phyloP scores from a whole-genome alignment of 2,797 vertebrate genomes.

The Caiman crocodilus region DNA sequence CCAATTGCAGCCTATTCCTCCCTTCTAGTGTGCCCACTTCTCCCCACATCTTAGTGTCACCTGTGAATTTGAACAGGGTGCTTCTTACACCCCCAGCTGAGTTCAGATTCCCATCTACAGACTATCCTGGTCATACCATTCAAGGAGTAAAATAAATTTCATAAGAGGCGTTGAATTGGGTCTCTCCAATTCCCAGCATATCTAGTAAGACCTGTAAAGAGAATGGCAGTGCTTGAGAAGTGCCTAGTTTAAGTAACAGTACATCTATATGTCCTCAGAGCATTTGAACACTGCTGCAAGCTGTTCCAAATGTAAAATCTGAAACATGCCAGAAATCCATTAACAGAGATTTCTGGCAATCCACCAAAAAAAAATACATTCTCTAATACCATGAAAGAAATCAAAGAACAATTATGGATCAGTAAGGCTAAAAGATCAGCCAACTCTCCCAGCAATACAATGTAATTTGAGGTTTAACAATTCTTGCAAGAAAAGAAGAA shows the following conservation, averaged over 20 bases:
- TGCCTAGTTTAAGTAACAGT: slow-evolving; percentile 4
- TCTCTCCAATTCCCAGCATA: background rate
- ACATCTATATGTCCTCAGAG: background rate
- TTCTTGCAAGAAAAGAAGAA: slow-evolving; percentile 29
- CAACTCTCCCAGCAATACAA: slow-evolving; percentile 11
- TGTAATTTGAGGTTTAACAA: slow-evolving; percentile 42
- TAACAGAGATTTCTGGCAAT: slow-evolving; percentile 61
- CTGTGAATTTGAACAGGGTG: too few species aligned
- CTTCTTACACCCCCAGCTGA: too few species aligned
- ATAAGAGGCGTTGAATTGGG: background rate
- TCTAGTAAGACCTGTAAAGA: background rate
- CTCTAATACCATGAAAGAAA: slow-evolving; percentile 60
- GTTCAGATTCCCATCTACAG: slow-evolving; percentile 11
- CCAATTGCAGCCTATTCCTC: too few species aligned
- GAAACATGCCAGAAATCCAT: slow-evolving; percentile 61
- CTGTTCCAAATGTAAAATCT: slow-evolving; percentile 38
- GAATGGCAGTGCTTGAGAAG: slow-evolving; percentile 6
- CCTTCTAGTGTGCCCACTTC: too few species aligned
- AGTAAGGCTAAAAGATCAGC: slow-evolving; percentile 59
- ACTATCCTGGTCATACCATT: background rate
- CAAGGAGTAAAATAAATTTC: background rate
- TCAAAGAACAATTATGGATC: slow-evolving; percentile 57
- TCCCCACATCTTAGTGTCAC: too few species aligned
- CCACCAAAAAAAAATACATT: slow-evolving; percentile 58
- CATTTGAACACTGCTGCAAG: background rate